Evolutionary conservation across 2,113 vertebrate species (phyloP), one percentile per base, ranked within the genome.

Genomic region (Ageneiosus marmoratus): DNA sequence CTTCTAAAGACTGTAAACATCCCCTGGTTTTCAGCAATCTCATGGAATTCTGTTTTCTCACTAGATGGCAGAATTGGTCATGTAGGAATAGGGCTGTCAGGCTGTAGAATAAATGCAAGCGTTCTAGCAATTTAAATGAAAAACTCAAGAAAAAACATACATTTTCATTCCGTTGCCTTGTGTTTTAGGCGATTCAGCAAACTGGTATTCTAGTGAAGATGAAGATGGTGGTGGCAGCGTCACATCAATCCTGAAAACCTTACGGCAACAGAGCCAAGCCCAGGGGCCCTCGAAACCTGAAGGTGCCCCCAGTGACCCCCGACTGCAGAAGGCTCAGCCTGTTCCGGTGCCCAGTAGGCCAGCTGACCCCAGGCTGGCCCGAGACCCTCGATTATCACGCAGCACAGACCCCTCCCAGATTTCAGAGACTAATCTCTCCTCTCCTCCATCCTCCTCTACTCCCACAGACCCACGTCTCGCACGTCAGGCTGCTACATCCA

Each of bases 121-220:
- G 4, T 82, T 9, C 22, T 16, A 8, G 24, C 15, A 18, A 56
- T 37, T 78, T 13, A 46, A 10, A 62, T 46, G 15, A 37, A 41
- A 50, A 77, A 63, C 5, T 51, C 29, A 34, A 60, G 3, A n/a
- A 44, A n/a, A 0, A 41, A 3, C 27, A 27, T 60, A 27, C 27
- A 8, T 44, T 29, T 62, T 29, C 34, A 27, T 75, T 0, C 29
- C 63, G 5, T 82, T 32, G 22, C 18, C 41, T 48, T 60, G 46
- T 50, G 12, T 84, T 51, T 6, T 20, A 98, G 97, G 96, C 7
- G 97, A 99, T 85, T 92, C 97, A 0, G 96, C 96, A 4, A 98
- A 96, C 89, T 98, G 97, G 97, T 99, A 99, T 87, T 99, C 97
- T 1, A 99, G 97, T 2, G 97, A 99, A 0, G 97, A 99, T 44